Percentiles rank a stretch among this genome's conserved stretches.
phyloP scores from a whole-genome alignment of 2,113 vertebrate species.

The Turdus rufiventris region DNA sequence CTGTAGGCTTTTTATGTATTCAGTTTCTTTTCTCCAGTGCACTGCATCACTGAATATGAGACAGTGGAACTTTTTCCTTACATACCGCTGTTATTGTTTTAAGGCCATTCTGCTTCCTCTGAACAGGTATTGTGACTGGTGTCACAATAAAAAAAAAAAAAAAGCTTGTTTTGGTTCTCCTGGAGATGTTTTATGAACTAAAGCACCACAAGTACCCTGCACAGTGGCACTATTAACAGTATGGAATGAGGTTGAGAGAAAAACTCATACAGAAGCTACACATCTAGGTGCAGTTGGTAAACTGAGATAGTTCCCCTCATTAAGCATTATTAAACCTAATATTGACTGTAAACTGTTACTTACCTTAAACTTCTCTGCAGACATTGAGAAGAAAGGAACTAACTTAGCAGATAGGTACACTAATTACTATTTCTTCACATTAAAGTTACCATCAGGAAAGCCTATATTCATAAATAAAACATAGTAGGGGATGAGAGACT shows the following conservation, averaged over 20 bases:
- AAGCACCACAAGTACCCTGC: conserved; percentile 38
- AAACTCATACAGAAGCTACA: conserved; percentile 66
- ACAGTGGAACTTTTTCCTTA: neutral
- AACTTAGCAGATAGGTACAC: conserved; percentile 69
- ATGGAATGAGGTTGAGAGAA: conserved; percentile 64
- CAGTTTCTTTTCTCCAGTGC: neutral
- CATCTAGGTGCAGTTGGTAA: conserved; percentile 73
- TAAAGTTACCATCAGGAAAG: conserved; percentile 72
- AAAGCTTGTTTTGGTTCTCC: conserved; percentile 50
- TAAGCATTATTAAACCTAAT: conserved; percentile 80
- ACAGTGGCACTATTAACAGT: conserved; percentile 60
- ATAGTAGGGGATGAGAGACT: conserved; percentile 66
- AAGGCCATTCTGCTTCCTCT: neutral
- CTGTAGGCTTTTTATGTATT: neutral
- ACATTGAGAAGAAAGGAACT: conserved; percentile 68
- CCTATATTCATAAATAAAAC: conserved; percentile 81
- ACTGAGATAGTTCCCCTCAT: conserved; percentile 72
- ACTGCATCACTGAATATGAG: neutral
- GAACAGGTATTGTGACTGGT: conserved; percentile 54
- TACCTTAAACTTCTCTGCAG: conserved; percentile 76
- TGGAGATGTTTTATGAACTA: conserved; percentile 57
- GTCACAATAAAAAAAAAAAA: no score
- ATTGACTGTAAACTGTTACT: conserved; percentile 78
- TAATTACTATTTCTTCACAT: conserved; percentile 76
- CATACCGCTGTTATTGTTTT: conserved; percentile 36